A percentile compares a stretch with the other conserved stretches of the same genome.
Evolutionary conservation across 2,113 vertebrate genomes (phyloP).

Genomic region (Anguilla japonica): DNA sequence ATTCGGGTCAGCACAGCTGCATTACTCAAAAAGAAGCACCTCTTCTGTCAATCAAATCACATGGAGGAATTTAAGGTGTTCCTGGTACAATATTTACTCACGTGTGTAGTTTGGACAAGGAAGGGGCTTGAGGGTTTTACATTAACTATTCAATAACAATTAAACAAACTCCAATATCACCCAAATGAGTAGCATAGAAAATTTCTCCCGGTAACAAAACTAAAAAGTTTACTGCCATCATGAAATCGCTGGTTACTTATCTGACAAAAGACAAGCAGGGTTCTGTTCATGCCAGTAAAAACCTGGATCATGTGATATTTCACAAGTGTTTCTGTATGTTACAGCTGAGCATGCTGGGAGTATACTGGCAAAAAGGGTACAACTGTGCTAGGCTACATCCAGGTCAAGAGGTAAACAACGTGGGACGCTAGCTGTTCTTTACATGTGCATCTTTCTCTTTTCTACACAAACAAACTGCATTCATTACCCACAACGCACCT

Average conservation of each 20-base stretch:
- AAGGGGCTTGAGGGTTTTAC: too few species aligned
- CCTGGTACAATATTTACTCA: background rate
- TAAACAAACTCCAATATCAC: too few species aligned
- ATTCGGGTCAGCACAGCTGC: background rate
- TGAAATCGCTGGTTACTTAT: background rate
- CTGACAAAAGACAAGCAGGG: background rate
- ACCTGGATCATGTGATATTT: background rate
- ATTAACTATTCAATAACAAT: background rate
- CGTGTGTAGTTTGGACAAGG: background rate
- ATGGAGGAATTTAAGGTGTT: background rate
- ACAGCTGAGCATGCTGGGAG: too few species aligned
- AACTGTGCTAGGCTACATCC: background rate
- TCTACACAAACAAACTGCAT: conserved; percentile 8
- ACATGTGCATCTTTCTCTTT: background rate
- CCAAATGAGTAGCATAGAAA: too few species aligned
- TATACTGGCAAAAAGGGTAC: background rate
- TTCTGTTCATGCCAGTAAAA: background rate
- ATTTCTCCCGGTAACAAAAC: too few species aligned
- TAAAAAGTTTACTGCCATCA: too few species aligned
- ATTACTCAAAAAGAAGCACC: background rate
- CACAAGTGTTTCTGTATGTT: background rate
- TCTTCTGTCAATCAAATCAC: background rate
- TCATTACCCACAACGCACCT: conserved; percentile 14
- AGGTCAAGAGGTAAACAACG: background rate
- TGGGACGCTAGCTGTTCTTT: background rate